Conservation (phyloP, 2,797 vertebrate genomes). For the Eulemur mongoz region DNA sequence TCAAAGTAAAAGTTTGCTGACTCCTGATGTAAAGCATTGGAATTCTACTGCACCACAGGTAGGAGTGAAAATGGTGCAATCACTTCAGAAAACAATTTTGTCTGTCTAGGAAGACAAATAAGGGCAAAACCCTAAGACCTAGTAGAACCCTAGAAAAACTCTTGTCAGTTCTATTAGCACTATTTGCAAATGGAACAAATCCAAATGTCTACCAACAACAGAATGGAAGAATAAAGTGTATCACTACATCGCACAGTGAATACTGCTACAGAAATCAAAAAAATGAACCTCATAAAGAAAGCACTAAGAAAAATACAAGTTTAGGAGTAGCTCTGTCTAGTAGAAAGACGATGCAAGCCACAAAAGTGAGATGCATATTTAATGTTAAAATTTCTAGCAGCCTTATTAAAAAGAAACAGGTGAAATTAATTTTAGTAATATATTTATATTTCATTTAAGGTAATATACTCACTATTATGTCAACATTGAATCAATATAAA, state of each 20-base stretch:
- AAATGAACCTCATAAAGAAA: neutral
- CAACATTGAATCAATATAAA: neutral
- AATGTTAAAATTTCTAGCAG: neutral
- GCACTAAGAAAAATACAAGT: neutral
- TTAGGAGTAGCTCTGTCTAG: neutral
- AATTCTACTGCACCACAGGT: neutral
- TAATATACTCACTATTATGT: neutral
- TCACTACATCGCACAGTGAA: neutral
- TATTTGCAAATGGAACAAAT: neutral
- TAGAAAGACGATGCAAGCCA: neutral
- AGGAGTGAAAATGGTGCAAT: neutral
- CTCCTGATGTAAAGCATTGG: neutral
- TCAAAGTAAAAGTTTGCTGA: neutral
- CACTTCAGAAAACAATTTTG: neutral
- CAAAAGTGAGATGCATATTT: neutral
- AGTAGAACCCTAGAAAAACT: neutral
- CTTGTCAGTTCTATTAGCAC: neutral
- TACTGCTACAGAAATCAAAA: neutral
- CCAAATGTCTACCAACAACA: neutral
- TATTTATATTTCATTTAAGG: neutral
- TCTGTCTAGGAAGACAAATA: neutral
- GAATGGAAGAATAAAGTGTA: neutral
- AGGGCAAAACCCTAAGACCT: neutral
- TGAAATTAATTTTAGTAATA: slow-evolving; percentile 6
- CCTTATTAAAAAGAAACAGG: neutral